Base-by-base conservation (phyloP, 1,140 invertebrate genomes). In the Drosophila hydei region DNA sequence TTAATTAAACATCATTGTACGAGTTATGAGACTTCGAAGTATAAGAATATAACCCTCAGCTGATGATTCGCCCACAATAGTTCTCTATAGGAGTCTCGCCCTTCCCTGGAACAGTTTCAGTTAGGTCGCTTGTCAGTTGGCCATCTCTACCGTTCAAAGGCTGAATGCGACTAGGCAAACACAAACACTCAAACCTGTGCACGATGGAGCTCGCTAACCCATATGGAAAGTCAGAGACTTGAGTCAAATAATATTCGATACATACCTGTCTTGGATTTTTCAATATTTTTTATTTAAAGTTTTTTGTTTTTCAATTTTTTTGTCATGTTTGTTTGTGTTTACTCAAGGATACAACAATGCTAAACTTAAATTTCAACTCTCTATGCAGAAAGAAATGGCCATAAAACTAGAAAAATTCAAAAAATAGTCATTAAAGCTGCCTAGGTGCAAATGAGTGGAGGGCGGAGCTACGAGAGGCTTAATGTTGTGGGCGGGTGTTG, bases 341-440 rank as follows among this genome's bases (percentile, higher is more conserved):
- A 67, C 55, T 67, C 59, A 47, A 71, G 68, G 74, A 79, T 68
- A 72, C 47, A 74, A 85, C 80, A 85, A 80, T 70, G 65, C 68
- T 85, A 84, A 76, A 40, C 80, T 76, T 84, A 84, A 76, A 79
- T 79, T 84, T 79, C 76, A 79, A 84, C 71, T 70, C 64, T 74
- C 64, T 42, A 8, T 42, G 38, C n/a, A 42, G 16, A 50, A 50
- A 68, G 61, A 72, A 84, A 76, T 56, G 75, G 68, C 79, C 76
- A 60, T 84, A 85, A 79, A 84, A 84, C 79, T 84, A 84, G 63
- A 55, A 85, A 63, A 85, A 73, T 76, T 68, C 67, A 77, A 69
- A 60, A 59, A 54, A 75, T 61, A 79, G 54, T 50, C 16, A 42
- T 78, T 65, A 60, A 70, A 75, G 61, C 77, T 83, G 79, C 74